phyloP scores from a whole-genome alignment of 2,797 vertebrate species.

The Tragelaphus oryx region DNA sequence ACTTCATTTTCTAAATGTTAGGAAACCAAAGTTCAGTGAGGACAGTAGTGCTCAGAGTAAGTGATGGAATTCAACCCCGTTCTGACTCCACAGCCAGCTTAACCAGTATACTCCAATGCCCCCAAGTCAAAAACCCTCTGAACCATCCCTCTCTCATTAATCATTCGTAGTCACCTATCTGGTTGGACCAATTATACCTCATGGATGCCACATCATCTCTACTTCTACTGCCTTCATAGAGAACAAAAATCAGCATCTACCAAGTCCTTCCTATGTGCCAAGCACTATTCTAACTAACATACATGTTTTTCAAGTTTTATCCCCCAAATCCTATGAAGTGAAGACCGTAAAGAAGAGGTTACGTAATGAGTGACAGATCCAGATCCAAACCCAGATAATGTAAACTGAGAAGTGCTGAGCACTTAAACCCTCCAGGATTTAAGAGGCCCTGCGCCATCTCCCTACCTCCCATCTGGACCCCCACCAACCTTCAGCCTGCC shows the following conservation, averaged over 20 bases:
- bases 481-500: not conserved
- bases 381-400: not conserved
- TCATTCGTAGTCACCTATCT: not conserved
- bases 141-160: not conserved
- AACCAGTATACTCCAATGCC: not conserved
- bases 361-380: not conserved
- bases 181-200: not conserved
- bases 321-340: not conserved
- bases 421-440: not conserved
- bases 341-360: not conserved
- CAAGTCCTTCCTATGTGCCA: not conserved
- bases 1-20: slow-evolving; percentile 17
- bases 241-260: not conserved
- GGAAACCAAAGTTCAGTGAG: slow-evolving; percentile 4
- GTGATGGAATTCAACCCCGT: not conserved
- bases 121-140: not conserved
- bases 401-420: not conserved
- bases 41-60: not conserved
- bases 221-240: not conserved
- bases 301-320: not conserved
- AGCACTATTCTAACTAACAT: not conserved
- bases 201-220: not conserved
- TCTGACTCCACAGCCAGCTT: not conserved
- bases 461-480: not conserved
- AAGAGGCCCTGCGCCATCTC: not conserved